Conservation (phyloP, 2,797 vertebrate genomes). For the Okamejei kenojei region DNA sequence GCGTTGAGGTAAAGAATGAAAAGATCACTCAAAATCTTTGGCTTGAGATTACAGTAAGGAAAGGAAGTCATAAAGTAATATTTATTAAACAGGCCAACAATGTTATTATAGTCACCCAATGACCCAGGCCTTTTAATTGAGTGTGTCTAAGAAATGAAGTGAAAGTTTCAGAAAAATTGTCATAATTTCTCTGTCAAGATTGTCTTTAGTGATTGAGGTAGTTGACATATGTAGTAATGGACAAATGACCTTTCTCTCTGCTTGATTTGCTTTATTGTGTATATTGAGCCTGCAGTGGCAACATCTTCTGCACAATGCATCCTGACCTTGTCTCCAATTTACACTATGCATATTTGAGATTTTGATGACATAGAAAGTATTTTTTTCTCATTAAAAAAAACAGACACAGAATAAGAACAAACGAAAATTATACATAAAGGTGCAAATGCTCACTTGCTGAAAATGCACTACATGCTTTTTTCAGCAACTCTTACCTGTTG, state of each 20-base stretch:
- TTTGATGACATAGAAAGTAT: not conserved
- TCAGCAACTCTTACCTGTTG: not conserved
- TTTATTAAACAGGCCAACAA: not conserved
- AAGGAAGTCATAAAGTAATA: not conserved
- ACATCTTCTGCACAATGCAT: not conserved
- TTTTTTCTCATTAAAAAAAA: not conserved
- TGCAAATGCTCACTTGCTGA: not conserved
- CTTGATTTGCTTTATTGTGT: not conserved
- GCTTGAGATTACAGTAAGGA: not conserved
- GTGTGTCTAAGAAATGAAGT: not conserved
- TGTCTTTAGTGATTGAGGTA: not conserved
- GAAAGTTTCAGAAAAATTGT: not conserved
- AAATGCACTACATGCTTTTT: not conserved
- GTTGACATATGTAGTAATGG: not conserved
- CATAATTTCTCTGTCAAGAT: not conserved
- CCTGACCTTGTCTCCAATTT: not conserved
- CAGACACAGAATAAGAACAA: not conserved
- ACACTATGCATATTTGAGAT: not conserved
- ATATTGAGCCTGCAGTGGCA: not conserved
- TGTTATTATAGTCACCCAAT: not conserved
- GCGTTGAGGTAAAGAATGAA: not conserved
- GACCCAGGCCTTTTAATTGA: not conserved
- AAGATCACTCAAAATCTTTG: not conserved
- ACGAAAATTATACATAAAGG: not conserved
- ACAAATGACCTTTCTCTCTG: not conserved